Percentiles rank a stretch among this genome's conserved stretches.
Conservation (phyloP, 2,888 invertebrate species). For the Drosophila limbata region DNA sequence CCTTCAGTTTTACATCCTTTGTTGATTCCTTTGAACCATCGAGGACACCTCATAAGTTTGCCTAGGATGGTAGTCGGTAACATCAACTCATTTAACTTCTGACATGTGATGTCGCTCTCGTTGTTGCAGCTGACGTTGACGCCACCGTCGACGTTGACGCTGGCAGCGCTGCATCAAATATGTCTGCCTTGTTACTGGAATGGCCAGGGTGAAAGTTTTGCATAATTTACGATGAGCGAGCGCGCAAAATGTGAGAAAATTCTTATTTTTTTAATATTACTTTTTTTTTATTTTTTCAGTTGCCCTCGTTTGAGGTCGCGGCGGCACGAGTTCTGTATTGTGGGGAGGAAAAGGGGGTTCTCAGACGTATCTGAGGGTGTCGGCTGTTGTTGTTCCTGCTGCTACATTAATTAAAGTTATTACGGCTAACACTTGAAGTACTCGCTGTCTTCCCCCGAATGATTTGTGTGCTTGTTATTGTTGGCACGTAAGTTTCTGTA, state of each 20-base stretch:
- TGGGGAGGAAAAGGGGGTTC: not conserved
- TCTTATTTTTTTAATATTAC: slow-evolving; percentile 27
- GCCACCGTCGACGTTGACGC: not conserved
- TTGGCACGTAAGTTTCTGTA: slow-evolving; percentile 29
- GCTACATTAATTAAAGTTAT: slow-evolving; percentile 55
- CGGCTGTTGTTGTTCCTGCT: slow-evolving; percentile 15
- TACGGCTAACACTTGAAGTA: slow-evolving; percentile 31
- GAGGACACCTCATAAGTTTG: slow-evolving; percentile 28
- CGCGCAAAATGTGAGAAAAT: slow-evolving; percentile 61
- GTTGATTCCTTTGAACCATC: slow-evolving; percentile 33
- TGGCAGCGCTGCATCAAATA: slow-evolving; percentile 38
- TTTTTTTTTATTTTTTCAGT: slow-evolving; percentile 15
- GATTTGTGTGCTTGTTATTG: slow-evolving; percentile 35
- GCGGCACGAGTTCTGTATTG: slow-evolving; percentile 11
- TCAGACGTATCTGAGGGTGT: not conserved
- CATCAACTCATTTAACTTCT: slow-evolving; percentile 64
- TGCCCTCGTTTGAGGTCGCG: slow-evolving; percentile 31
- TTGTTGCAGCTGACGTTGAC: not conserved
- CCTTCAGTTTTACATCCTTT: slow-evolving; percentile 7
- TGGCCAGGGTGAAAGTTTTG: slow-evolving; percentile 68
- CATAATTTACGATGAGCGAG: slow-evolving; percentile 61
- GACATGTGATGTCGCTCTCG: slow-evolving; percentile 57
- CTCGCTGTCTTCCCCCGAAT: slow-evolving; percentile 15
- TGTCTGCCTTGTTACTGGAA: slow-evolving; percentile 52
- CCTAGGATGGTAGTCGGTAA: slow-evolving; percentile 20